Percentiles rank a stretch among this genome's conserved stretches.
These are phyloP conservation scores for Pelecanus crispus DNA, from an alignment of 2,113 vertebrate genomes.

Conservation along the genomic window DNA sequence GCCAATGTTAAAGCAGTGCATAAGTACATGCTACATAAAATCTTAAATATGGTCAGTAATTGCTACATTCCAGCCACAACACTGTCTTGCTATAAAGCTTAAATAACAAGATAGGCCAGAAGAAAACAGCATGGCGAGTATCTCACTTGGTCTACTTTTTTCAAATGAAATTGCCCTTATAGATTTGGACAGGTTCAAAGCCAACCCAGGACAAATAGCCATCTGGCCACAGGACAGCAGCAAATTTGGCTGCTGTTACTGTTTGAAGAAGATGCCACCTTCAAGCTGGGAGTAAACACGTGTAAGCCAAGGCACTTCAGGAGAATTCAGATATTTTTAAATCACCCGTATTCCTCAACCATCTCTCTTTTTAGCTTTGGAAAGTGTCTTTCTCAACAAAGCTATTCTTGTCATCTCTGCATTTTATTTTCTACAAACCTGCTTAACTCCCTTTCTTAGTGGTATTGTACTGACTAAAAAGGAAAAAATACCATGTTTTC, in stretches of 20 bases:
- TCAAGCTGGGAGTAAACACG: constrained; percentile 42
- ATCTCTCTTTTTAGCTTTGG: background rate
- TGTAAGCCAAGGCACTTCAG: background rate
- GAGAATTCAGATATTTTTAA: background rate
- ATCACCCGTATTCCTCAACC: background rate
- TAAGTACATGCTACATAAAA: background rate
- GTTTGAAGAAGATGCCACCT: constrained; percentile 25
- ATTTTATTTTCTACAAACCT: background rate
- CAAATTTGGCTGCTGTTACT: constrained; percentile 17
- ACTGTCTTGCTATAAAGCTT: background rate
- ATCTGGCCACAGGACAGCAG: constrained; percentile 36
- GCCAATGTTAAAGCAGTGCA: background rate
- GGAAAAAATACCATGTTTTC: background rate
- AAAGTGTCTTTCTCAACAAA: background rate
- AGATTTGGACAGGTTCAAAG: constrained; percentile 43
- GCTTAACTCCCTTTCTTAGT: background rate
- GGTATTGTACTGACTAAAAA: background rate
- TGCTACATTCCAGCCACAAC: background rate
- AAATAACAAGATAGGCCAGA: background rate
- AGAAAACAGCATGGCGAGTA: background rate
- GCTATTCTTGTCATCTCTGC: background rate
- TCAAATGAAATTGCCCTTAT: constrained; percentile 15
- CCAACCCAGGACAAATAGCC: constrained; percentile 24
- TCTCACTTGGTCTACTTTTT: background rate
- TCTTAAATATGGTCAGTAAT: background rate